These are phyloP conservation scores for Heliconius aoede DNA, from an alignment of 2,888 invertebrate species.

Conservation along the genomic window DNA sequence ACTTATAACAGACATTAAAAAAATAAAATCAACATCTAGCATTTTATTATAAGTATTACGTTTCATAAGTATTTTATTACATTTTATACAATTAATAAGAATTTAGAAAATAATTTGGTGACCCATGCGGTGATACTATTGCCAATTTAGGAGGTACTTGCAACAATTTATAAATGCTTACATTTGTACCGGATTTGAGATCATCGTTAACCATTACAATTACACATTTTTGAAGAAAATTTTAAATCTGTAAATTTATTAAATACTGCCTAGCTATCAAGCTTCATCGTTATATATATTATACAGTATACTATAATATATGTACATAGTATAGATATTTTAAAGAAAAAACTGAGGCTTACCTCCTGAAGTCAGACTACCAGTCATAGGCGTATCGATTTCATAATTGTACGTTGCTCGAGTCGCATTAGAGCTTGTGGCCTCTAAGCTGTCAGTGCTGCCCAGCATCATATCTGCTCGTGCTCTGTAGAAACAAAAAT, in stretches of 20 bases:
- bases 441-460: slow-evolving; percentile 89
- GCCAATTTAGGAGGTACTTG: slow-evolving; percentile 1
- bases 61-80: not conserved
- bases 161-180: slow-evolving; percentile 10
- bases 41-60: slow-evolving; percentile 2
- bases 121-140: slow-evolving; percentile 13
- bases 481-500: slow-evolving; percentile 60
- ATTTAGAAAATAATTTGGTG: slow-evolving; percentile 16
- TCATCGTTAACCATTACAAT: slow-evolving; percentile 8
- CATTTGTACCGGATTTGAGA: slow-evolving; percentile 15
- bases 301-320: slow-evolving; percentile 7
- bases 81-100: not conserved
- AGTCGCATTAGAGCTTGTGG: slow-evolving; percentile 91
- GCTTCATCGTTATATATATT: slow-evolving; percentile 25
- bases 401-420: slow-evolving; percentile 93
- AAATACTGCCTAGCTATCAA: slow-evolving; percentile 33
- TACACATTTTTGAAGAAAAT: slow-evolving; percentile 20
- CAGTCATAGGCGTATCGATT: slow-evolving; percentile 93
- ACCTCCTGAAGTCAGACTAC: slow-evolving; percentile 90
- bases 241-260: slow-evolving; percentile 13
- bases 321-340: not conserved
- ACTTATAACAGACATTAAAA: not conserved
- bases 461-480: slow-evolving; percentile 84
- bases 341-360: slow-evolving; percentile 46
- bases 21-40: not conserved